Evolutionary conservation across 1,140 invertebrate species (phyloP), one percentile per base, ranked within the genome.

Genomic region (Plodia interpunctella): DNA sequence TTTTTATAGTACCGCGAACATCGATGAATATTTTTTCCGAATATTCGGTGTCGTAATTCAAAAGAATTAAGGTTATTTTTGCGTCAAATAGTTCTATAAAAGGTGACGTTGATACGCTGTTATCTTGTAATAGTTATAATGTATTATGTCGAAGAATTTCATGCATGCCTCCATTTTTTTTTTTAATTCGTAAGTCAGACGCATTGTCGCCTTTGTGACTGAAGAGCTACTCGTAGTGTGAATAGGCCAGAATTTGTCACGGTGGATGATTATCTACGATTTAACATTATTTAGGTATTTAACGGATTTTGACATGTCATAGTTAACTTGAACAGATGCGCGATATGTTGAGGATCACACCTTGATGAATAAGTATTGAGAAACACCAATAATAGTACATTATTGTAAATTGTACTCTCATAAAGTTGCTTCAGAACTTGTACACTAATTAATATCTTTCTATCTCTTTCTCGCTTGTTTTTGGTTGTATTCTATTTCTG

Each of bases 41-140:
- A 51, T 18, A 21, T 21, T 5, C 51, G 21, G 19, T 20, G 21
- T 53, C 56, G 25, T 9, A 11, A 49, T 50, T 49, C 8, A 58
- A 51, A 32, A 51, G 20, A 25, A 44, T 30, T 18, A 20, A 51
- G 17, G 49, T 38, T 35, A 30, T 49, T 53, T 53, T 53, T 53
- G 21, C 21, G 51, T 53, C 38, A 44, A 44, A 44, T 44, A 44
- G 38, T n/a, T 2, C 38, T 0, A 44, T 44, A 17, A 44, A 32
- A 44, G 38, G 38, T 44, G 38, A 44, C 38, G 74, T 73, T 69
- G 79, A 78, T 68, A 72, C 73, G 63, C 59, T 70, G 76, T 74
- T 78, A 76, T 80, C 66, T 74, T 78, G 74, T 81, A 76, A 78
- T 77, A 72, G 62, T 72, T 74, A 80, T 75, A 76, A 76, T 72